phyloP scores from a whole-genome alignment of 2,888 invertebrate genomes.

The Ypsolopha scabrella region DNA sequence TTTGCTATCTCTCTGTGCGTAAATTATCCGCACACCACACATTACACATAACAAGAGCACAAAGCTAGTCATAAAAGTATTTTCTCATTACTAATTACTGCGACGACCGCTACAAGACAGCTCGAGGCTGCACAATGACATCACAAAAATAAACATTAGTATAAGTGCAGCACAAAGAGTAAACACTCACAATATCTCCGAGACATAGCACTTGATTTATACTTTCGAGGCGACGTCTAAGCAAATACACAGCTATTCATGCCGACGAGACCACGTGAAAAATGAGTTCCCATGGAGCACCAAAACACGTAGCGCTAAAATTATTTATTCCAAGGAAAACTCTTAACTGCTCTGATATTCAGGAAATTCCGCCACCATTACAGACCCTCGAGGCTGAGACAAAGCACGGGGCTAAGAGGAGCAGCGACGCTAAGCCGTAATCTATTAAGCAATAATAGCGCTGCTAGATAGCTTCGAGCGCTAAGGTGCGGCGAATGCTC shows the following conservation, averaged over 20 bases:
- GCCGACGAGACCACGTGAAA: conserved; percentile 24
- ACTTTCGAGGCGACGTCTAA: conserved; percentile 32
- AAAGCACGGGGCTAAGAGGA: conserved; percentile 26
- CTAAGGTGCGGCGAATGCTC: conserved; percentile 16
- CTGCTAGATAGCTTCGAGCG: conserved; percentile 8
- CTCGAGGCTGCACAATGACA: not conserved
- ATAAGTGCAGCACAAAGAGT: not conserved
- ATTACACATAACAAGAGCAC: not conserved
- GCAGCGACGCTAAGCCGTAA: conserved; percentile 32
- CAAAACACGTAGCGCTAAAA: conserved; percentile 21
- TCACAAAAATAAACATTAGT: conserved; percentile 1
- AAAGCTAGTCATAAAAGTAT: not conserved
- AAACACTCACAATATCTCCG: not conserved
- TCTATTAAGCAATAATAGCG: conserved; percentile 51
- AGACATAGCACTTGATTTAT: conserved; percentile 28
- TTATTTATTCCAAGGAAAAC: conserved; percentile 18
- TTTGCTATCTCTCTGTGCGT: not conserved
- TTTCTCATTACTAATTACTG: conserved; percentile 1
- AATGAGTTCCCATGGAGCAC: conserved; percentile 25
- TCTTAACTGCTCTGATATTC: not conserved
- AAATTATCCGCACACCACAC: not conserved
- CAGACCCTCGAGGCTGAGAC: conserved; percentile 16
- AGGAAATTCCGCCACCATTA: conserved; percentile 1
- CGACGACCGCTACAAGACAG: not conserved
- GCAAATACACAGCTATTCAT: conserved; percentile 32